Base-by-base conservation (phyloP, 1,140 invertebrate species). In the Musca domestica region DNA sequence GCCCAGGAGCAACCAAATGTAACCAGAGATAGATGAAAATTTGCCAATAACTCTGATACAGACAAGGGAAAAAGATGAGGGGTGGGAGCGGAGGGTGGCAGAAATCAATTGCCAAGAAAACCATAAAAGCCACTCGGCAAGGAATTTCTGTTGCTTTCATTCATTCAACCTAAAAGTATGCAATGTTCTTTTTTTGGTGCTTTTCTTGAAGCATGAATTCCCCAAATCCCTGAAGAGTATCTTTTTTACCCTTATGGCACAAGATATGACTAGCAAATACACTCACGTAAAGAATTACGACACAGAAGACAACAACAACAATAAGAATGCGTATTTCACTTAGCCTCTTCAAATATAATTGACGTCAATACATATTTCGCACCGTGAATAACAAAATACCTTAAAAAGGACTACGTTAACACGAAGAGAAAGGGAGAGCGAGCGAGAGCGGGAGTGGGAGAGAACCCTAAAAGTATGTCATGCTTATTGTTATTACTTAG, bases 341-440 rank as follows among this genome's bases (percentile, higher is more conserved):
- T 30, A 54, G 23, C 17, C 51, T n/a, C 0, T 15, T 48, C 47
- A n/a, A 15, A 74, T 75, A 75, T 80, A 80, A 80, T 80, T 80
- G 77, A 74, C 77, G 77, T 77, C 77, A 80, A 80, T 80, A 80
- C 78, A 74, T 76, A 80, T 80, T 80, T 80, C 77, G 76, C 77
- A 78, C 77, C 74, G 77, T 74, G 77, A 74, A 77, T 79, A 79
- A 73, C 73, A 78, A 78, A 67, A 70, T 23, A 65, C 30, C 14
- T 15, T 17, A 56, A 56, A 1, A 20, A 56, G 27, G 5, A 49
- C 49, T 52, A 3, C 5, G 9, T 30, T 30, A n/a, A n/a, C n/a
- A n/a, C 9, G 27, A 30, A 30, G 27, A 30, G 9, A 30, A 30
- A 30, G 9, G 9, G 27, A 9, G 9, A 3, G 9, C 27, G 27